Conservation (phyloP, 1,140 invertebrate species). For the Heliconius melpomene region DNA sequence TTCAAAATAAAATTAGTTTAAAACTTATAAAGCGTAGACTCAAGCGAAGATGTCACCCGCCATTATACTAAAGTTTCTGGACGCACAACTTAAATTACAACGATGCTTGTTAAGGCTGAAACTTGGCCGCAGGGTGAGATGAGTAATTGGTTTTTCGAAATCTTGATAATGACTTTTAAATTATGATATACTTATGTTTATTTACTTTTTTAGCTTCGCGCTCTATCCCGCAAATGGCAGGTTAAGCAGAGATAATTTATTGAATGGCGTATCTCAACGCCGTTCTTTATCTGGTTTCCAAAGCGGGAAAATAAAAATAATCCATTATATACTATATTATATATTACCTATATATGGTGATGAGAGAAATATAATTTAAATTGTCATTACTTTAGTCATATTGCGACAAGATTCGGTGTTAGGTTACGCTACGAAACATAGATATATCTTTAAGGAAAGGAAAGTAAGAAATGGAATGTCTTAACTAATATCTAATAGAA, state of each 20-base stretch:
- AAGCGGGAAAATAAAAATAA: not conserved
- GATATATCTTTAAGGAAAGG: too few species aligned
- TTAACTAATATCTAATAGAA: not conserved
- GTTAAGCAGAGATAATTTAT: too few species aligned
- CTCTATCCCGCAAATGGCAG: not conserved
- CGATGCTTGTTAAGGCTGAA: not conserved
- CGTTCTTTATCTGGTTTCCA: too few species aligned
- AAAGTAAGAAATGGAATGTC: too few species aligned
- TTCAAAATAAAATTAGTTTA: not conserved
- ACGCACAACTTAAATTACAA: conserved; percentile 5
- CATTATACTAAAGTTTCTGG: not conserved
- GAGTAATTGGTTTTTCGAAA: conserved; percentile 9
- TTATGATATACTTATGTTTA: not conserved
- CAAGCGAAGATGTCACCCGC: not conserved
- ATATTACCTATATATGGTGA: too few species aligned
- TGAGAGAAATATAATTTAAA: too few species aligned
- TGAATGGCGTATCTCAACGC: too few species aligned
- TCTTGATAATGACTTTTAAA: not conserved
- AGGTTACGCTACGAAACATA: too few species aligned
- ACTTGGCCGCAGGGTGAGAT: not conserved
- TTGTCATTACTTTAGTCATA: too few species aligned
- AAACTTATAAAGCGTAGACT: not conserved
- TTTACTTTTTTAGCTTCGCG: too few species aligned
- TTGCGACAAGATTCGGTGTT: too few species aligned
- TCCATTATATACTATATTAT: not conserved